Evolutionary conservation across 2,797 vertebrate genomes (phyloP).

Genomic region (Falco peregrinus): DNA sequence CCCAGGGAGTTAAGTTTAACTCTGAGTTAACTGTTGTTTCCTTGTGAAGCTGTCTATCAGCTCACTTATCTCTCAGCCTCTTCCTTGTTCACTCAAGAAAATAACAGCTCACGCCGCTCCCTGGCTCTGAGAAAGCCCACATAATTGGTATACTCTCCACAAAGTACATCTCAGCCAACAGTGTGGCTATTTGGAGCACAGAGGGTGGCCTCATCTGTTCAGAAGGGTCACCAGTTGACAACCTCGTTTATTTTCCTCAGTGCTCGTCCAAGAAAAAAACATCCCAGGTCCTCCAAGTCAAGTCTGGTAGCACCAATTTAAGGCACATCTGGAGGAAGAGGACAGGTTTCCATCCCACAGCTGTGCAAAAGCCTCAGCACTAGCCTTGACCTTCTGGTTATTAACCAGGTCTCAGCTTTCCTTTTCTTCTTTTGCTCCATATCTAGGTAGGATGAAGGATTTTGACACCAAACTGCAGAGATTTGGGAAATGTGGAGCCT

Average conservation of each 20-base stretch:
- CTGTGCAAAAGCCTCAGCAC: not conserved
- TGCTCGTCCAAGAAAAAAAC: not conserved
- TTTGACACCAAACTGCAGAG: not conserved
- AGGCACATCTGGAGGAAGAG: not conserved
- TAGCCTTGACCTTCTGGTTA: not conserved
- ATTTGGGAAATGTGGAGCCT: accelerated
- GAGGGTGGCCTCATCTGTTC: not conserved
- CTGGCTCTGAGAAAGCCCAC: not conserved
- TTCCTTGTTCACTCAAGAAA: slow-evolving; percentile 5
- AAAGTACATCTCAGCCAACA: not conserved
- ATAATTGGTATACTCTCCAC: not conserved
- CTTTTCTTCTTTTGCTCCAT: not conserved
- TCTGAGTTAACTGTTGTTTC: not conserved
- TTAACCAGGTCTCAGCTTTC: not conserved
- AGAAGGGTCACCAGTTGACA: not conserved
- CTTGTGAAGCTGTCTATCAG: not conserved
- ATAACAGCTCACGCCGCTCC: not conserved
- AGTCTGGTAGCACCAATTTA: not conserved
- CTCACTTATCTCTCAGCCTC: not conserved
- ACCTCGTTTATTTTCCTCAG: not conserved
- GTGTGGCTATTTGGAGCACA: not conserved
- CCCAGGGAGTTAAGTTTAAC: not conserved
- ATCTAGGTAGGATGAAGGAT: not conserved
- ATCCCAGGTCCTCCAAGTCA: not conserved
- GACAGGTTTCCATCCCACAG: not conserved